These are phyloP conservation scores for Speoplatyrhinus poulsoni DNA, from an alignment of 2,113 vertebrate genomes.

Conservation along the genomic window DNA sequence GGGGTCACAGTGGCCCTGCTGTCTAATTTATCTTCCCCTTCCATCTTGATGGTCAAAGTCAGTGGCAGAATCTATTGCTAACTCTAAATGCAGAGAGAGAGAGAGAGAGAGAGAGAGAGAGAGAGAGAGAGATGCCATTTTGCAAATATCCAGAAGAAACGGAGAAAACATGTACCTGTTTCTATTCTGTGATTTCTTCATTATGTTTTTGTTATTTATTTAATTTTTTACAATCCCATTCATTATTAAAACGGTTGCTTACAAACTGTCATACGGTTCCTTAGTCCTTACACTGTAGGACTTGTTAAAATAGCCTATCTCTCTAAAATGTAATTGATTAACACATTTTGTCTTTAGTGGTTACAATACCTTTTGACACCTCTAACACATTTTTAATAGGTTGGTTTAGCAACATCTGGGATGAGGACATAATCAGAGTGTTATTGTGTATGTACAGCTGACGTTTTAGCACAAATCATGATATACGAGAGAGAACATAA, in stretches of 20 bases:
- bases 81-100: background rate
- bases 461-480: no score
- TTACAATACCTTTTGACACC: background rate
- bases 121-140: background rate
- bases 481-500: background rate
- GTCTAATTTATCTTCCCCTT: background rate
- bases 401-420: background rate
- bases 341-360: background rate
- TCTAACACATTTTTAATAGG: background rate
- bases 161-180: no score
- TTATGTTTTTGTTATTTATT: no score
- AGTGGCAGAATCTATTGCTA: conserved; percentile 5
- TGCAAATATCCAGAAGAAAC: no score
- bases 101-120: background rate
- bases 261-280: no score
- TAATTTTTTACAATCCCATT: no score
- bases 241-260: no score
- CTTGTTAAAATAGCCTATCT: no score
- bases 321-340: no score
- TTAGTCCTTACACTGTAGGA: no score
- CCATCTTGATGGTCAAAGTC: conserved; percentile 45
- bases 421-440: background rate
- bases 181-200: no score
- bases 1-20: background rate
- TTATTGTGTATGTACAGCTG: no score